Conservation (phyloP, 92 coral and sea anemone species). For the Palythoa caribaeorum region DNA sequence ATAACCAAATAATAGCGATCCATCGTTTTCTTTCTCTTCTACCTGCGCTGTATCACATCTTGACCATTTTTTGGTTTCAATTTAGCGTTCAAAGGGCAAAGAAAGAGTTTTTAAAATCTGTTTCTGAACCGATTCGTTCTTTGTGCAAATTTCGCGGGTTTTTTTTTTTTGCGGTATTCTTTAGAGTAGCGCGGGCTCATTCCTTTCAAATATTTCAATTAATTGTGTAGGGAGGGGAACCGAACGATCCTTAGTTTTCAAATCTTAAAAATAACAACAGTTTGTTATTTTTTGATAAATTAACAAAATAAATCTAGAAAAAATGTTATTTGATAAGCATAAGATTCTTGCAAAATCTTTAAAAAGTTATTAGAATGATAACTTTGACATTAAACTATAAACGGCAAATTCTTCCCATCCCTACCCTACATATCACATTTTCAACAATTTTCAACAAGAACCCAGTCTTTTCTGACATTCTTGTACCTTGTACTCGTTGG, state of each 20-base stretch:
- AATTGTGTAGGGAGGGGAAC: not conserved
- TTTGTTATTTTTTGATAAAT: no score
- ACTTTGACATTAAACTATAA: not conserved
- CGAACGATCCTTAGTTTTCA: not conserved
- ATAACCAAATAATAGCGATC: constrained; percentile 33
- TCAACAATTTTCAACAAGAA: not conserved
- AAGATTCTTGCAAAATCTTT: not conserved
- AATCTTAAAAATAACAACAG: not conserved
- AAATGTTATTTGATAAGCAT: no score
- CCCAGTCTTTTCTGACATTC: not conserved
- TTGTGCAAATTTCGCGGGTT: constrained; percentile 44
- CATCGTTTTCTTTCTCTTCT: constrained; percentile 2
- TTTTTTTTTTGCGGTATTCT: constrained; percentile 26
- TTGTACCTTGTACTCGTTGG: not conserved
- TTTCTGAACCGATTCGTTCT: not conserved
- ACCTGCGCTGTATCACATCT: not conserved
- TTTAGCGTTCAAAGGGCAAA: not conserved
- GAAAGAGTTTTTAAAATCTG: not conserved
- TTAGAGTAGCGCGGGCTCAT: constrained; percentile 35
- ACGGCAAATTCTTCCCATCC: not conserved
- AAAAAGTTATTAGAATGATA: not conserved
- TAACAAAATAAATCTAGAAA: no score
- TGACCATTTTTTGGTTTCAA: not conserved
- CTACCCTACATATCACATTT: not conserved
- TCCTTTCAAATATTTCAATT: not conserved